Evolutionary conservation across 2,888 invertebrate genomes (phyloP).

Genomic region (Elysia crispata): DNA sequence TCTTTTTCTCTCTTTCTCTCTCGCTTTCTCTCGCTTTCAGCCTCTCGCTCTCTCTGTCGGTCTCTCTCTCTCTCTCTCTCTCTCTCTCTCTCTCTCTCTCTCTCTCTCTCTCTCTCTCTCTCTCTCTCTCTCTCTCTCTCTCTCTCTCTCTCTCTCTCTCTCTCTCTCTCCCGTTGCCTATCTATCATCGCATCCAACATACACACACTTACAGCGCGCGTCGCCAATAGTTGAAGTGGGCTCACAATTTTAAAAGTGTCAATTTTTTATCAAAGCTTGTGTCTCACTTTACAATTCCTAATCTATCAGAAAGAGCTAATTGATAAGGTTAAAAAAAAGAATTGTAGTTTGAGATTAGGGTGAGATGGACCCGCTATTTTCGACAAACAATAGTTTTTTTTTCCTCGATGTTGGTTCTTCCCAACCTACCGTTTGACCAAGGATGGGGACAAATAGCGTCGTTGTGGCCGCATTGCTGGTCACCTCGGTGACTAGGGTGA

Average conservation of each 20-base stretch:
- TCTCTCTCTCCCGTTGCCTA: constrained; percentile 1
- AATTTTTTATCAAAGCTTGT: too few species aligned
- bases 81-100: background rate
- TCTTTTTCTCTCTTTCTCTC: constrained; percentile 3
- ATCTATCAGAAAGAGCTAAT: too few species aligned
- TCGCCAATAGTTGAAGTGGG: too few species aligned
- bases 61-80: constrained; percentile 2
- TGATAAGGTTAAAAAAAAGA: too few species aligned
- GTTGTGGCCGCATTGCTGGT: constrained; percentile 51
- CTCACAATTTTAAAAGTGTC: too few species aligned
- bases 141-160: constrained; percentile 25
- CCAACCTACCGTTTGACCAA: constrained; percentile 47
- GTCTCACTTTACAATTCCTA: too few species aligned
- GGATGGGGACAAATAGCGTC: constrained; percentile 46
- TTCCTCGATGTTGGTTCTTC: too few species aligned
- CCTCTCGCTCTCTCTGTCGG: background rate
- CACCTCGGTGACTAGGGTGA: constrained; percentile 46
- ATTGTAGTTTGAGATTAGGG: too few species aligned
- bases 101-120: background rate
- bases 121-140: background rate
- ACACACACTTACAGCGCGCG: constrained; percentile 2
- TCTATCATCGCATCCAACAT: background rate
- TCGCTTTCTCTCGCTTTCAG: constrained; percentile 10
- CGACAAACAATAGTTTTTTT: too few species aligned
- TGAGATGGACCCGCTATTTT: too few species aligned